Conservation (phyloP, 2,888 invertebrate species). For the Drosophila siamana region DNA sequence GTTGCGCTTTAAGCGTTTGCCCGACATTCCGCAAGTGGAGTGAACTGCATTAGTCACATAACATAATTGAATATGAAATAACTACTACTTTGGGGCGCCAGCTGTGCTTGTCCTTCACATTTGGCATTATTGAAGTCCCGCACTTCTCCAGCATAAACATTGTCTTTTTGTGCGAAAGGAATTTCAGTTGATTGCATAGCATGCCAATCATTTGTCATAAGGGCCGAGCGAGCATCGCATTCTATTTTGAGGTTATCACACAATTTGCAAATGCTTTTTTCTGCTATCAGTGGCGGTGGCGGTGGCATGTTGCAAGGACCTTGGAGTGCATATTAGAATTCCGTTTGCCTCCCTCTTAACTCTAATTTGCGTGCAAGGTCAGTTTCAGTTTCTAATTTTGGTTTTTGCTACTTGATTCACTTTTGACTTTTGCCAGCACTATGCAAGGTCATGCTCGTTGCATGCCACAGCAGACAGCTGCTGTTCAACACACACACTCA, state of each 20-base stretch:
- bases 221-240: background rate
- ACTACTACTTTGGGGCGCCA: no score
- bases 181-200: background rate
- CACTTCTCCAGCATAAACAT: background rate
- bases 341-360: background rate
- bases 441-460: slow-evolving; percentile 44
- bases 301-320: slow-evolving; percentile 11
- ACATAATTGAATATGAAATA: no score
- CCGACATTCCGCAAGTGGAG: no score
- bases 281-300: slow-evolving; percentile 8
- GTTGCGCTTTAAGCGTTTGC: no score
- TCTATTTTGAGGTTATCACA: background rate
- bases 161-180: background rate
- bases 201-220: background rate
- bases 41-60: no score
- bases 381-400: slow-evolving; percentile 38
- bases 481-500: slow-evolving; percentile 17
- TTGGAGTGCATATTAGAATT: slow-evolving; percentile 9
- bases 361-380: slow-evolving; percentile 34
- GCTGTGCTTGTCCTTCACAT: no score
- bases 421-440: slow-evolving; percentile 46
- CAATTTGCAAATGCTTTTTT: slow-evolving; percentile 12
- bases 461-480: slow-evolving; percentile 17
- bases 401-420: slow-evolving; percentile 26
- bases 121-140: background rate